These are phyloP conservation scores for Agrochola circellaris DNA, from an alignment of 2,888 invertebrate genomes.

Conservation along the genomic window DNA sequence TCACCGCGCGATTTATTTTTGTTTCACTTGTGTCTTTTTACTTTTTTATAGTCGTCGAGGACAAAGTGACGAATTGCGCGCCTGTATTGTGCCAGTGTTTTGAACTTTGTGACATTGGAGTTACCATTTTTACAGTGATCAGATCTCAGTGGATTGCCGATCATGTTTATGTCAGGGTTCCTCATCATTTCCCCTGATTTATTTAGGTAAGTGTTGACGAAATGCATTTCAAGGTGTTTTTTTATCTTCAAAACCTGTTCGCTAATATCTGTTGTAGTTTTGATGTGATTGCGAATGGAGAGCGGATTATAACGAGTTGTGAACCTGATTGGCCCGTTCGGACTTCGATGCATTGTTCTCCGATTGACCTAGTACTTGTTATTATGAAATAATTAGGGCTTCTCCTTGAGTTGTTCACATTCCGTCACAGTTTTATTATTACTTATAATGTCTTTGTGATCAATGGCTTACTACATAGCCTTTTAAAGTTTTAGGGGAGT, in stretches of 20 bases:
- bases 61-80: conserved; percentile 87
- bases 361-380: conserved; percentile 83
- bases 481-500: not conserved
- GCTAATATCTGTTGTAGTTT: conserved; percentile 70
- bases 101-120: conserved; percentile 86
- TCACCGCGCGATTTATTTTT: conserved; percentile 80
- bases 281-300: conserved; percentile 77
- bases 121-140: conserved; percentile 76
- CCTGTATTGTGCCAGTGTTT: conserved; percentile 86
- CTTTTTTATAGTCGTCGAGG: conserved; percentile 85
- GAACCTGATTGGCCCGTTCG: conserved; percentile 86
- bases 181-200: conserved; percentile 87
- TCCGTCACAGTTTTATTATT: conserved; percentile 62
- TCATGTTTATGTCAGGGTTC: conserved; percentile 88
- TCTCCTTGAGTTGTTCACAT: conserved; percentile 75
- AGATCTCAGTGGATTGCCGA: conserved; percentile 73
- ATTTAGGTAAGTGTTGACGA: conserved; percentile 85
- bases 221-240: conserved; percentile 74
- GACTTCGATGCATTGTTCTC: conserved; percentile 85
- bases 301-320: conserved; percentile 80
- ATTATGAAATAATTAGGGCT: conserved; percentile 81
- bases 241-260: conserved; percentile 72
- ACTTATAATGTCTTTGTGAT: conserved; percentile 56
- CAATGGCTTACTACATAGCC: conserved; percentile 21
- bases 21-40: conserved; percentile 86